phyloP scores from a whole-genome alignment of 2,888 invertebrate genomes.

The Leptarthrus brevirostris region DNA sequence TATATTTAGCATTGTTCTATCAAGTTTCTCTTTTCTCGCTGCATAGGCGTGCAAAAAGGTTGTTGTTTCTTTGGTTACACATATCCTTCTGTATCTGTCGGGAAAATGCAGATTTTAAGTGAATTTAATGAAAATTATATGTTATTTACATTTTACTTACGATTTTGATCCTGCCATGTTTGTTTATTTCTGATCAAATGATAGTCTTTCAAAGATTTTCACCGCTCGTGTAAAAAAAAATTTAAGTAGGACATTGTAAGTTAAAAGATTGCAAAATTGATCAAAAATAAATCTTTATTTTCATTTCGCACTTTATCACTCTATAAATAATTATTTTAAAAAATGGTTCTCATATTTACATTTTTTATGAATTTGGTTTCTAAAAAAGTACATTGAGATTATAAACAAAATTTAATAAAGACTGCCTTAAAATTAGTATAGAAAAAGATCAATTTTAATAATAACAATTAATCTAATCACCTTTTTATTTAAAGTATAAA shows the following conservation, averaged over 20 bases:
- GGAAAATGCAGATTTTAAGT: too few species aligned
- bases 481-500: neutral
- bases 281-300: slow-evolving; percentile 40
- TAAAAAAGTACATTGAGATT: neutral
- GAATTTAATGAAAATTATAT: too few species aligned
- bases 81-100: too few species aligned
- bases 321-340: slow-evolving; percentile 39
- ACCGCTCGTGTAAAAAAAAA: too few species aligned
- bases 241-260: neutral
- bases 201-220: too few species aligned
- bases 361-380: slow-evolving; percentile 1
- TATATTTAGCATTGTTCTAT: too few species aligned
- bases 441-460: slow-evolving; percentile 4
- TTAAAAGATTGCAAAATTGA: neutral
- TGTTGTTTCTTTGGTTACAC: too few species aligned
- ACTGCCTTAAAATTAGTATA: neutral
- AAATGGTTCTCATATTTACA: slow-evolving; percentile 28
- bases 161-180: too few species aligned
- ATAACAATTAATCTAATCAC: neutral
- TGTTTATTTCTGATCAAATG: too few species aligned
- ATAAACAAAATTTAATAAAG: slow-evolving; percentile 17
- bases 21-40: too few species aligned
- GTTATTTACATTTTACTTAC: too few species aligned
- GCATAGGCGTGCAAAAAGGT: too few species aligned
- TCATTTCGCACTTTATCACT: neutral